A percentile compares a stretch with the other conserved stretches of the same genome.
These are phyloP conservation scores for Vultur gryphus DNA, from an alignment of 2,797 vertebrate species.

Conservation along the genomic window DNA sequence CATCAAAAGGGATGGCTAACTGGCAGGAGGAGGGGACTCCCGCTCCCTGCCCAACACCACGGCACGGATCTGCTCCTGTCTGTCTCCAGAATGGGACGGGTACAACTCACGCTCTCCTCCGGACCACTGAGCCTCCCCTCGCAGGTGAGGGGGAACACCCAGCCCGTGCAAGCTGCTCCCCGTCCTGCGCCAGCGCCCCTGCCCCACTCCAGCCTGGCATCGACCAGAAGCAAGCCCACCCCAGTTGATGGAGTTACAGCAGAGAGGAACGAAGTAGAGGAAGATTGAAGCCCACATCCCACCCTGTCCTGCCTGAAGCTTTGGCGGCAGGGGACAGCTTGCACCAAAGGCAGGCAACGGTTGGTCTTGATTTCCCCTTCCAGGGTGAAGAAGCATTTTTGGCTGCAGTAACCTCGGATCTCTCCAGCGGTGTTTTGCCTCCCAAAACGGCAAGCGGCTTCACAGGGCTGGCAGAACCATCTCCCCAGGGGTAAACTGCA, in stretches of 20 bases:
- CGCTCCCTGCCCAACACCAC: neutral
- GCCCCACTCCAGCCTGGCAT: neutral
- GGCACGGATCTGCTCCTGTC: neutral
- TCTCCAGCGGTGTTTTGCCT: neutral
- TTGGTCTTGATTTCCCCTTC: neutral
- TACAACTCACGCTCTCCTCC: neutral
- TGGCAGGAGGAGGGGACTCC: neutral
- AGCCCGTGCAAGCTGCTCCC: accelerated
- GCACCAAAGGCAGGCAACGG: neutral
- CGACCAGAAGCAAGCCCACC: neutral
- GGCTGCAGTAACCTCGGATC: neutral
- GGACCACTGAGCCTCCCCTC: neutral
- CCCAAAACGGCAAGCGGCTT: neutral
- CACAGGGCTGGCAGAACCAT: neutral
- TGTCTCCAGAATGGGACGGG: neutral
- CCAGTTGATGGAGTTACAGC: neutral
- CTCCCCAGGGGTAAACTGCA: neutral
- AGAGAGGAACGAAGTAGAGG: neutral
- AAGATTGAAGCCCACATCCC: neutral
- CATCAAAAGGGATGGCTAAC: neutral
- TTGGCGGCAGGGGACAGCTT: neutral
- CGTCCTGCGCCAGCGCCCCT: neutral
- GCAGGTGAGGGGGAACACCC: neutral
- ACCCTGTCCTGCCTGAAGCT: neutral
- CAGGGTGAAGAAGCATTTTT: neutral